Base-by-base conservation (phyloP, 2,797 vertebrate genomes). In the Gymnocypris eckloni region DNA sequence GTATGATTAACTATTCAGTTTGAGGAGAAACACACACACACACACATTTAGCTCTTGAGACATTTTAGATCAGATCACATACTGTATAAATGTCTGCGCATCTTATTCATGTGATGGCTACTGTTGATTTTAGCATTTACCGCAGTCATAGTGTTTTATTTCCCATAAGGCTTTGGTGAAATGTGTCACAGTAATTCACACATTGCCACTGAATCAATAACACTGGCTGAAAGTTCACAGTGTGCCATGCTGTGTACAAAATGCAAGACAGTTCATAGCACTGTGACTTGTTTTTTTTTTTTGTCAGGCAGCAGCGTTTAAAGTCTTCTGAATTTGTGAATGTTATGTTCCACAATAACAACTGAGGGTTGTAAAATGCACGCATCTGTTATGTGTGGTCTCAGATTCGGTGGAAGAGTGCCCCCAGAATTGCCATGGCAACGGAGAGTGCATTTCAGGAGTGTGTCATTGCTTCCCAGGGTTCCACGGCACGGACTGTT, bases 381-480 rank as follows among this genome's bases (percentile, higher is more conserved):
- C n/a, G 25, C 22, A 64, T 78, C 59, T 37, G 93, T 90, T 54
- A 93, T 94, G 88, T 87, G 67, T 84, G 43, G 4, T 79, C 70
- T 67, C 94, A 97, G 98, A 99, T 93, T 99, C 98, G 0, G 98
- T 99, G 90, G 97, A 99, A 92, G 98, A 99, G 94, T 99, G 98
- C 93, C 98, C 98, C 71, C 96, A 97, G 86, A 99, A 99, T 92
- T 99, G 98, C 94, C 98, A 99, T 87, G 97, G 98, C 79, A 99
- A 99, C 89, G 98, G 98, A 8, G 98, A 99, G 93, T 99, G 98
- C 84, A 97, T 97, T 33, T 99, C 98, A 8, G 98, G 98, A 61
- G 94, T 98, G 88, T 99, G 98, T 92, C 97, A 98, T 92, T 99
- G 98, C 90, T 99, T 99, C 90, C 98, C 98, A 16, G 98, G 98